A percentile compares a stretch with the other conserved stretches of the same genome.
These are phyloP conservation scores for Acanthurus lineatus DNA, from an alignment of 2,797 vertebrate species.

Conservation along the genomic window DNA sequence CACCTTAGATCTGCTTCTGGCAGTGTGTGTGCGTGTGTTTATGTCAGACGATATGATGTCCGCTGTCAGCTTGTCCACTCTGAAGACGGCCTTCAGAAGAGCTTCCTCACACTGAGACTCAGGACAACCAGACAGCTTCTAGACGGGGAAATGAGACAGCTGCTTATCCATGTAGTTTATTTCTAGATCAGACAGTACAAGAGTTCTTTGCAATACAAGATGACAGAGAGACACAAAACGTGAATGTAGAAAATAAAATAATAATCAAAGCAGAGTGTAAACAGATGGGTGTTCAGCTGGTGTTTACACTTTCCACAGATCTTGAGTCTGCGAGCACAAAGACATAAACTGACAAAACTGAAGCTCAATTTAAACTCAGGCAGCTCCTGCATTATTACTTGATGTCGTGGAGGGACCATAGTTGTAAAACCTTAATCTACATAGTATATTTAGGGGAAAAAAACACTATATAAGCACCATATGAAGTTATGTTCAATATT, in stretches of 20 bases:
- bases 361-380: not conserved
- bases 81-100: slow-evolving; percentile 82
- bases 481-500: too few relatives aligned
- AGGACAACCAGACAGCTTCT: slow-evolving; percentile 78
- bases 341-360: not conserved
- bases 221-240: not conserved
- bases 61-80: slow-evolving; percentile 69
- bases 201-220: not conserved
- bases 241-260: not conserved
- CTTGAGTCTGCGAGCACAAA: not conserved
- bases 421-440: not conserved
- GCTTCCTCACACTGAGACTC: slow-evolving; percentile 75
- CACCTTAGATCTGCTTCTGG: slow-evolving; percentile 77
- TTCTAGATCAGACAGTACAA: not conserved
- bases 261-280: not conserved
- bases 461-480: too few relatives aligned
- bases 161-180: not conserved
- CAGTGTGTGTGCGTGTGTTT: slow-evolving; percentile 67
- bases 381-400: not conserved
- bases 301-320: not conserved
- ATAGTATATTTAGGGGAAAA: too few relatives aligned
- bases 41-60: slow-evolving; percentile 72
- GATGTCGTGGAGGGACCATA: not conserved
- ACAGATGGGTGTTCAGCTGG: not conserved
- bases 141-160: not conserved